Percentiles rank a stretch among this genome's conserved stretches.
phyloP scores from a whole-genome alignment of 2,797 vertebrate genomes.

The Euthynnus affinis region DNA sequence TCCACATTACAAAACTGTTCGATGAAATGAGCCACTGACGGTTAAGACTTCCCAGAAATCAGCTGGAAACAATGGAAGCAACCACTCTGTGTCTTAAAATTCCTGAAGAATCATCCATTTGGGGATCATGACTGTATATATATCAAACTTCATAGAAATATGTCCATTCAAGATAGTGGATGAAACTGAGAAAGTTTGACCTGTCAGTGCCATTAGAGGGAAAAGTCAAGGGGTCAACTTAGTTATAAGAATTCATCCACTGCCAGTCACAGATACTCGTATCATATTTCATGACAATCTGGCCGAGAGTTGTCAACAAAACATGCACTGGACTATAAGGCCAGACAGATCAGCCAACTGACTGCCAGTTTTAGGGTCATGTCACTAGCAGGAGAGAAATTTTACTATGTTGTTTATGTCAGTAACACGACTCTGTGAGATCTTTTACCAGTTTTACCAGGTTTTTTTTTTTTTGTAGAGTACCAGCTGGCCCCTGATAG shows the following conservation, averaged over 20 bases:
- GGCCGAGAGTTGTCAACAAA: not conserved
- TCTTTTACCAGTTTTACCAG: constrained; percentile 2
- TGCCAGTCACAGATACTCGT: no score
- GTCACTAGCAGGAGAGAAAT: not conserved
- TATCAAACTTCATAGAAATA: not conserved
- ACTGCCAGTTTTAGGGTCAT: not conserved
- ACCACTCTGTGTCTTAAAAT: no score
- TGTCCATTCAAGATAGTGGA: not conserved
- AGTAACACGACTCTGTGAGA: not conserved
- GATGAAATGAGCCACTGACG: no score
- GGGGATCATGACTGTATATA: not conserved
- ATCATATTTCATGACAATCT: not conserved
- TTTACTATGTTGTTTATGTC: not conserved
- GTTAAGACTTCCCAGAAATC: no score
- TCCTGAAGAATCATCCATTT: not conserved
- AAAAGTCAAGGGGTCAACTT: not conserved
- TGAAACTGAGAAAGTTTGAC: not conserved
- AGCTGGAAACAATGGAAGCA: no score
- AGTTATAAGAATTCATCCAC: no score
- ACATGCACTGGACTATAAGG: not conserved
- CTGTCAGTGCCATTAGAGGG: not conserved
- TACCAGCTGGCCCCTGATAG: not conserved
- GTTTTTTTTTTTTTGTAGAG: not conserved
- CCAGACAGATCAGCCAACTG: not conserved
- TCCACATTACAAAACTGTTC: no score